Base-by-base conservation (phyloP, 2,113 vertebrate species). In the Siphamia tubifer region DNA sequence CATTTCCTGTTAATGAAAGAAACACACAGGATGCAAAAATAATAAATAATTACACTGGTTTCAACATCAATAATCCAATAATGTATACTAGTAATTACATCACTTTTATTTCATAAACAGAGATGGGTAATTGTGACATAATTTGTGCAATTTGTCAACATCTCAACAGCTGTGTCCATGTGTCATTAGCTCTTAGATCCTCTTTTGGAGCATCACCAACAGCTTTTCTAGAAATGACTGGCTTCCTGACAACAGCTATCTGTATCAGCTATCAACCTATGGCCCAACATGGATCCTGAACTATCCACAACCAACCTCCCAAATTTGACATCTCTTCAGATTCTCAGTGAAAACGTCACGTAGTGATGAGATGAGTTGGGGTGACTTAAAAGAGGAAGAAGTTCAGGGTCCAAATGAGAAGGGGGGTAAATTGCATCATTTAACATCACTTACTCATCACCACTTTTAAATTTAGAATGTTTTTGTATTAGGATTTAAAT, bases 1-100 rank as follows among this genome's bases (percentile, higher is more conserved):
- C 83, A 96, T 91, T 66, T 99, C 98, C 97, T 99, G 84, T 68
- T 67, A 60, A 75, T 11, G 43, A 44, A 79, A 71, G 62, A n/a
- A n/a, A n/a, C 75, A 81, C 17, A 10, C 74, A 11, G 84, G 75
- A 65, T 36, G n/a, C 38, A 27, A 48, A 40, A 10, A 11, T 12
- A 57, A 3, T 11, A 19, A 32, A 10, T 19, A 8, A 32, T 45
- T 6, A 17, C 5, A 28, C 2, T 10, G 4, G 39, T 20, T 7
- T 16, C 11, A 11, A 47, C 44, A 27, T 15, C 9, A 4, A n/a
- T 44, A 44, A 25, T 6, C 23, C n/a, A 11, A 47, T 34, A 9
- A 28, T 11, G 21, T 10, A 25, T 17, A 8, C 2, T 25, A 28
- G 30, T 13, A 25, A 51, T 64, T 6, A 11, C 1, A n/a, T 34